phyloP scores from a whole-genome alignment of 2,888 invertebrate genomes.

The Galeopsomyia nigrocyanea region DNA sequence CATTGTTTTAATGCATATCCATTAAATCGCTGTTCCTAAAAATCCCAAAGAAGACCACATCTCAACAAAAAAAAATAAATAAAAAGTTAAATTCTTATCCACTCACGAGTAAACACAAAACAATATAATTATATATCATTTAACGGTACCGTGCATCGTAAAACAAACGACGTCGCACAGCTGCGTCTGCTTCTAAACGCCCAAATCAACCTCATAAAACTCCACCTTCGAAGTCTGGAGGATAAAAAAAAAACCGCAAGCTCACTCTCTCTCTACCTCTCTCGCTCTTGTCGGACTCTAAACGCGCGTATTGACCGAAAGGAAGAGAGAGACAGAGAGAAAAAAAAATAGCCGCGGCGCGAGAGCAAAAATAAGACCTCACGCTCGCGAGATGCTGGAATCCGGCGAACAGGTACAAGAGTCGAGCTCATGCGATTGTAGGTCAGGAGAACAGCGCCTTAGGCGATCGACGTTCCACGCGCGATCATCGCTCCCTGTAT shows the following conservation, averaged over 20 bases:
- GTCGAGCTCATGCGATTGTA: conserved; percentile 53
- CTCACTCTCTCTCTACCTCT: background rate
- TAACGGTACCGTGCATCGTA: no score
- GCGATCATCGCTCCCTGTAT: no score
- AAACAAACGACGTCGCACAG: no score
- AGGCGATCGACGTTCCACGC: conserved; percentile 65
- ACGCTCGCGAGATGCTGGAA: conserved; percentile 28
- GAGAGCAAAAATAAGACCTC: conserved; percentile 8
- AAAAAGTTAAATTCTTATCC: no score
- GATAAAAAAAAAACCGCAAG: background rate
- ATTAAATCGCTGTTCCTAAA: no score
- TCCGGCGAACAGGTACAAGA: conserved; percentile 35
- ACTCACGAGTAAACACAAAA: no score
- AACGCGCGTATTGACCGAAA: background rate
- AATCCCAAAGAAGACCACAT: no score
- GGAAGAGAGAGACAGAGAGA: background rate
- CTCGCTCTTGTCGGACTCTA: background rate
- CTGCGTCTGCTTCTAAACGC: conserved; percentile 5
- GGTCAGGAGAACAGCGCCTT: conserved; percentile 68
- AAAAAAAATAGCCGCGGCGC: background rate
- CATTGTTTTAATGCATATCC: no score
- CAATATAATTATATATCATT: no score
- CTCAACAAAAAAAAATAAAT: no score
- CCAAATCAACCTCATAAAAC: conserved; percentile 11
- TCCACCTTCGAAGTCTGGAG: background rate